A percentile compares a stretch with the other conserved stretches of the same genome.
Conservation (phyloP, 2,797 vertebrate genomes). For the Neostethus bicornis region DNA sequence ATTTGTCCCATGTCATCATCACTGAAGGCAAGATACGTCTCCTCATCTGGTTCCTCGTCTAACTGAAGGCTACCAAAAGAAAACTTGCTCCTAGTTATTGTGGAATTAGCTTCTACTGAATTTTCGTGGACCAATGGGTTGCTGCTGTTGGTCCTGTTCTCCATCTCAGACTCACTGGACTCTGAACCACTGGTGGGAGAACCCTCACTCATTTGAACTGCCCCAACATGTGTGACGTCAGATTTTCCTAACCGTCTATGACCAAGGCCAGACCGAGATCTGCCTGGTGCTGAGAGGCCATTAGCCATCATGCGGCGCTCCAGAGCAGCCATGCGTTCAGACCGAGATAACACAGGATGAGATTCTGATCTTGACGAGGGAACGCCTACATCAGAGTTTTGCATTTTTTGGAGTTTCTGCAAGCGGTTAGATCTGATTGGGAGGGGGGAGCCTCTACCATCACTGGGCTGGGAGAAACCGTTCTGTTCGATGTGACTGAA, state of each 20-base stretch:
- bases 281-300: conserved; percentile 74
- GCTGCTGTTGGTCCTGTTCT: conserved; percentile 70
- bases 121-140: conserved; percentile 73
- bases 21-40: conserved; percentile 79
- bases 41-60: conserved; percentile 84
- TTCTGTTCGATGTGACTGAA: conserved; percentile 83
- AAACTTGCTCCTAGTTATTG: conserved; percentile 80
- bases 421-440: conserved; percentile 65
- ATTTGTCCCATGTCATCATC: conserved; percentile 83
- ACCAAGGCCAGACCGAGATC: conserved; percentile 49
- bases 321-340: conserved; percentile 70
- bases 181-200: conserved; percentile 89
- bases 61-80: conserved; percentile 85
- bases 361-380: conserved; percentile 60
- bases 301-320: conserved; percentile 85
- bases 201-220: conserved; percentile 84
- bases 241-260: conserved; percentile 35
- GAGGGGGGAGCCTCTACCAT: conserved; percentile 68
- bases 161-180: conserved; percentile 89
- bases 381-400: conserved; percentile 76
- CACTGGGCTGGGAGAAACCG: conserved; percentile 66
- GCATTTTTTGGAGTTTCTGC: conserved; percentile 70
- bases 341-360: conserved; percentile 69
- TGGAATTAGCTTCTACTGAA: conserved; percentile 67
- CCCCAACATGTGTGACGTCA: conserved; percentile 67